Evolutionary conservation across 92 coral and sea anemone genomes (phyloP), one percentile per base, ranked within the genome.

Genomic region (Bergia puertoricense): DNA sequence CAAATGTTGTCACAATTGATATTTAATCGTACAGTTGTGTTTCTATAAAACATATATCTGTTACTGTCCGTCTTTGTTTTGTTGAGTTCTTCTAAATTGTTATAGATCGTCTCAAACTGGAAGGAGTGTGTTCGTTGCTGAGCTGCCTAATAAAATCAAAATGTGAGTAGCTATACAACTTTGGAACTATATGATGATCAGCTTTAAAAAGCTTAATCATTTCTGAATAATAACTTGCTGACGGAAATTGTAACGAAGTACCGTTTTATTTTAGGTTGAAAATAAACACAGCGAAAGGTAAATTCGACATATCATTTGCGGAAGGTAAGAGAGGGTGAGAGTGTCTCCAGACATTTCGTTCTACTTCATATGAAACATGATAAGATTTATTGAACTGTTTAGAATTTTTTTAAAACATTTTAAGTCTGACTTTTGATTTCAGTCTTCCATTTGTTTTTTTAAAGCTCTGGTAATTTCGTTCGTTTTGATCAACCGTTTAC

Each of bases 241-340:
- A 57, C 7, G 2, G 8, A 30, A 46, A 37, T 80, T 42, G 18
- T 56, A 4, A 56, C 41, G 68, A 3, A 48, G 14, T 20, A 2
- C 18, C 43, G 2, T 79, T 10, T 80, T 15, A n/a, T 84, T 69
- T 71, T 69, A 84, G 87, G 87, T 72, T 84, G 87, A 84, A 84
- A 84, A 46, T 84, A 48, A 84, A 74, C 68, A 68, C 87, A 72
- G 51, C 78, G 20, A 72, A 84, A 41, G 87, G 87, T 1, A 84
- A 84, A 50, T 84, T 84, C 44, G 77, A 84, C 67, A 72, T 84
- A 46, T 71, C 87, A 0, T 84, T 84, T 51, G 87, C 87, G 0
- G 87, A 84, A 84, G 87, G 87, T 84, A 71, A 71, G 87, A 0
- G 4, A 72, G 4, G 30, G n/a, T 62, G 3, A 5, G 8, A 2